Percentiles rank a stretch among this genome's conserved stretches.
Conservation (phyloP, 1,140 invertebrate genomes). For the Lineus longissimus region DNA sequence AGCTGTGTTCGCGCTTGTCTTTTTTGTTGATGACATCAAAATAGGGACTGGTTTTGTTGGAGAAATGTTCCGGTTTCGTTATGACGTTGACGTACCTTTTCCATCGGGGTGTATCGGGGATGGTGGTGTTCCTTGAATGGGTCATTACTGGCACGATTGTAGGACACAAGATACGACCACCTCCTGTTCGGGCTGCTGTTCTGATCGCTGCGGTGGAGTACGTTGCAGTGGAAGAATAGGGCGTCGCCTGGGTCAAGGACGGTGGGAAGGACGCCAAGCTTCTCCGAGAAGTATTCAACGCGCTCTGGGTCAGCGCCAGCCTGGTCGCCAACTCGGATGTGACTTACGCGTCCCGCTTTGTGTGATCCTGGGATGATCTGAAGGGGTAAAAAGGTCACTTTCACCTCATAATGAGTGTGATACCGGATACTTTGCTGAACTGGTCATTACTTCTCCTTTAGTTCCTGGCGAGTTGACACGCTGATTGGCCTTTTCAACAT, state of each 20-base stretch:
- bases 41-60: no score
- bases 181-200: constrained; percentile 33
- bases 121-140: constrained; percentile 35
- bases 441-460: no score
- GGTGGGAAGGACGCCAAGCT: background rate
- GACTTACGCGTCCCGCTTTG: background rate
- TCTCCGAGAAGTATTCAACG: background rate
- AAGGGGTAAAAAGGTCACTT: background rate
- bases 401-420: background rate
- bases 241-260: constrained; percentile 29
- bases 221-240: constrained; percentile 39
- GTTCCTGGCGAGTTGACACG: no score
- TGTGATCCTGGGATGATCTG: constrained; percentile 4
- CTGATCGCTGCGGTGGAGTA: constrained; percentile 35
- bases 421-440: background rate
- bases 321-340: background rate
- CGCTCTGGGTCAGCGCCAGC: constrained; percentile 8
- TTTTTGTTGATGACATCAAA: no score
- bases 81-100: constrained; percentile 38
- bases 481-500: no score
- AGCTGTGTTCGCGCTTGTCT: no score
- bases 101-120: constrained; percentile 27
- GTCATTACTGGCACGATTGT: constrained; percentile 35
- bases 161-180: constrained; percentile 37
- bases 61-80: no score